Percentiles rank a stretch among this genome's conserved stretches.
These are phyloP conservation scores for Torymus aiolomorphi DNA, from an alignment of 2,888 invertebrate genomes.

Conservation along the genomic window DNA sequence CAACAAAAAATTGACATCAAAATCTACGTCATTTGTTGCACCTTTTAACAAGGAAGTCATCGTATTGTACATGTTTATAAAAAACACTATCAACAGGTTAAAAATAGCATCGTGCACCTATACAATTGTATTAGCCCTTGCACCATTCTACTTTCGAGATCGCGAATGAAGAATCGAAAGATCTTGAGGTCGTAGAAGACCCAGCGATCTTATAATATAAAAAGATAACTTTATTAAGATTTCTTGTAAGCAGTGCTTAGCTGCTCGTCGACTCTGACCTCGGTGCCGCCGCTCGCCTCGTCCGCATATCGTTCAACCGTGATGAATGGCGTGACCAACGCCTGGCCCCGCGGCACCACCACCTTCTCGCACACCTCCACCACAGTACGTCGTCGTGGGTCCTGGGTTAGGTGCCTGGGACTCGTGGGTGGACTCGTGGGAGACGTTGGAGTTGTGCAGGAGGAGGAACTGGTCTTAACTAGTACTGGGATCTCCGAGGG, in stretches of 20 bases:
- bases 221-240: conserved; percentile 37
- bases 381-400: conserved; percentile 54
- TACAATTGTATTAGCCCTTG: no score
- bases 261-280: conserved; percentile 64
- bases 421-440: conserved; percentile 58
- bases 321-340: conserved; percentile 68
- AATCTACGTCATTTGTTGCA: not conserved
- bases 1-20: no score
- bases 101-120: no score
- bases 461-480: conserved; percentile 4
- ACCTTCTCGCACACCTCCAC: conserved; percentile 73
- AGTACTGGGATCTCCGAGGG: conserved; percentile 53
- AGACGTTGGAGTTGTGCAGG: conserved; percentile 6
- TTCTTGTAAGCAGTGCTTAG: conserved; percentile 60
- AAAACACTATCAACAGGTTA: no score
- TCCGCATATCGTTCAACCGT: conserved; percentile 68
- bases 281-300: conserved; percentile 61
- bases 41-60: not conserved
- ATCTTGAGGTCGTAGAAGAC: no score
- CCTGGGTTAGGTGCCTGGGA: conserved; percentile 50
- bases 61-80: not conserved
- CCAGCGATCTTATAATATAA: not conserved
- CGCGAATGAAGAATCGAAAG: no score
- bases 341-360: conserved; percentile 66
- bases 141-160: no score